A percentile compares a stretch with the other conserved stretches of the same genome.
Evolutionary conservation across 2,888 invertebrate species (phyloP).

Genomic region (Hirudinaria manillensis): DNA sequence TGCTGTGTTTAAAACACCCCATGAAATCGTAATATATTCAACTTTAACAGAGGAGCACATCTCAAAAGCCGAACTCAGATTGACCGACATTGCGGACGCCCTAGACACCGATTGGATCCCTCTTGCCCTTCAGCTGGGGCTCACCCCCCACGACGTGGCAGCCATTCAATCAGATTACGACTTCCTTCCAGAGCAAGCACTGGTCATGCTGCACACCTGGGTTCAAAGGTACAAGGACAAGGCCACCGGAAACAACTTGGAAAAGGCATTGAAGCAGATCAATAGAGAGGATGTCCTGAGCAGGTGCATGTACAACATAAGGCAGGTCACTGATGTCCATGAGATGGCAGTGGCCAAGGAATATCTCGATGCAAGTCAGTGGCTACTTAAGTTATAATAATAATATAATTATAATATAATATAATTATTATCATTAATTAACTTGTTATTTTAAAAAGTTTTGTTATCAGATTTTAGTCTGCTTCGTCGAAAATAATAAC

Average conservation of each 20-base stretch:
- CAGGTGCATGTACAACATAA: constrained; percentile 58
- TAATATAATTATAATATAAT: too few relatives aligned
- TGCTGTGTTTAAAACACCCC: too few relatives aligned
- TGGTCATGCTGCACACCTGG: constrained; percentile 36
- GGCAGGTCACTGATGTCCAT: constrained; percentile 69
- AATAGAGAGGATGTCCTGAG: constrained; percentile 39
- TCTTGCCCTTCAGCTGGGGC: constrained; percentile 34
- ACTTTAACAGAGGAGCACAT: constrained; percentile 35
- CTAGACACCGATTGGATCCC: constrained; percentile 36
- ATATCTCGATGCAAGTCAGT: constrained; percentile 47
- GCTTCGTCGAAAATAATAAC: too few relatives aligned
- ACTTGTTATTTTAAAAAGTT: too few relatives aligned
- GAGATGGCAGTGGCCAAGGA: constrained; percentile 65
- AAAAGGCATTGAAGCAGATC: constrained; percentile 36
- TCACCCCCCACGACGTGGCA: constrained; percentile 31
- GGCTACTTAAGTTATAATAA: neutral
- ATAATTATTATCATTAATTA: too few relatives aligned
- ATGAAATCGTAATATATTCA: too few relatives aligned
- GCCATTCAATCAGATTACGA: constrained; percentile 35
- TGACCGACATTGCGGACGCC: constrained; percentile 35
- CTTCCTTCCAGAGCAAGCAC: constrained; percentile 35
- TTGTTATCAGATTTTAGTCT: too few relatives aligned
- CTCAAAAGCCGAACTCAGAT: constrained; percentile 34
- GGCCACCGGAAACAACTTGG: constrained; percentile 34
- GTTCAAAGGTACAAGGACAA: constrained; percentile 31